A percentile compares a stretch with the other conserved stretches of the same genome.
These are phyloP conservation scores for Itoplectis maculator DNA, from an alignment of 2,888 invertebrate species.

Conservation along the genomic window DNA sequence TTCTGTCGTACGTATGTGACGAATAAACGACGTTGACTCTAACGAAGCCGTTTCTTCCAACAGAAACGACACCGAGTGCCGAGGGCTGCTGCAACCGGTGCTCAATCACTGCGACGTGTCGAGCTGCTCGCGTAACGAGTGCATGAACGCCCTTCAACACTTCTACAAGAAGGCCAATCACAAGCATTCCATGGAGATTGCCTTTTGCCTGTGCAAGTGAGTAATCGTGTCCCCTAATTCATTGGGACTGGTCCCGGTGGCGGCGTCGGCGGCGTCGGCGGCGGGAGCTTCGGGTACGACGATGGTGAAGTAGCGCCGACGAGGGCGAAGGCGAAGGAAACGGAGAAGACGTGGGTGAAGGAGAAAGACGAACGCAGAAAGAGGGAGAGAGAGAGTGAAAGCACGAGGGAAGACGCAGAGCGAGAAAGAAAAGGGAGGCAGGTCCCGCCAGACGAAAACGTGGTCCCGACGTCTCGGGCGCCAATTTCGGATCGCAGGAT, in stretches of 20 bases:
- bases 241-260: constrained; percentile 44
- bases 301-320: constrained; percentile 17
- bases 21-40: not conserved
- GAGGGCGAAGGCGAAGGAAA: not conserved
- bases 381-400: constrained; percentile 16
- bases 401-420: constrained; percentile 2
- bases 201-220: constrained; percentile 97
- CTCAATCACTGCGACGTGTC: constrained; percentile 92
- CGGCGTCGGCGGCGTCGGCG: too few relatives aligned
- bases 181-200: constrained; percentile 94
- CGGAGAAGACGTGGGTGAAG: constrained; percentile 19
- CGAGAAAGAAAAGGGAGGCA: constrained; percentile 36
- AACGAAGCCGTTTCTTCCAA: constrained; percentile 39
- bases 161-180: constrained; percentile 94
- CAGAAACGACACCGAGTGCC: constrained; percentile 93
- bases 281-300: constrained; percentile 13
- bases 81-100: constrained; percentile 92
- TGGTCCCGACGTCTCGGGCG: constrained; percentile 53
- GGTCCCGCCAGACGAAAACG: constrained; percentile 50
- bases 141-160: constrained; percentile 94
- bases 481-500: constrained; percentile 65
- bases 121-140: constrained; percentile 93
- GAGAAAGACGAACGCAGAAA: too few relatives aligned
- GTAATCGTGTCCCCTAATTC: constrained; percentile 81
- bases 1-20: not conserved